Percentiles rank a stretch among this genome's conserved stretches.
phyloP scores from a whole-genome alignment of 2,888 invertebrate genomes.

The Chrysotoxum bicinctum region DNA sequence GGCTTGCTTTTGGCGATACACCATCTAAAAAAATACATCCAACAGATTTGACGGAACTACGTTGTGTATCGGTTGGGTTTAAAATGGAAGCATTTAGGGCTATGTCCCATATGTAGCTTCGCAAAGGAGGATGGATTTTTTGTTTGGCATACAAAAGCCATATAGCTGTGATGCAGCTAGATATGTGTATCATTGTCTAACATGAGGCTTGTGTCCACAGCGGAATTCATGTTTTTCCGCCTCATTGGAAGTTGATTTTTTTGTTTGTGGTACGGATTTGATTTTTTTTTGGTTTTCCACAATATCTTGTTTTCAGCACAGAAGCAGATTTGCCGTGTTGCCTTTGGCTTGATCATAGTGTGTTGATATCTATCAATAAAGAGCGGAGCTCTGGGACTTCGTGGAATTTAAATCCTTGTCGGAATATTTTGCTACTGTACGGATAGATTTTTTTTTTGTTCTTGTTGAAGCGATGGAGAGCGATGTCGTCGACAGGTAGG shows the following conservation, averaged over 20 bases:
- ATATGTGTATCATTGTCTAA: not conserved
- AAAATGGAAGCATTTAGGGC: not conserved
- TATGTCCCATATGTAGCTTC: not conserved
- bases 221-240: conserved; percentile 22
- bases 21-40: conserved; percentile 3
- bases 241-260: not conserved
- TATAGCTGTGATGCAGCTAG: not conserved
- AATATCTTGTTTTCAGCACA: not conserved
- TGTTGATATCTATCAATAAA: conserved; percentile 40
- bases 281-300: conserved; percentile 3
- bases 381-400: conserved; percentile 30
- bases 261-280: not conserved
- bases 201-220: not conserved
- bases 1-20: not conserved
- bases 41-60: not conserved
- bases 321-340: conserved; percentile 42
- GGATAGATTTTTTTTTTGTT: not conserved
- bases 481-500: not conserved
- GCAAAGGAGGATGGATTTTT: not conserved
- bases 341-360: conserved; percentile 28
- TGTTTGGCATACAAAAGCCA: conserved; percentile 17
- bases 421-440: not conserved
- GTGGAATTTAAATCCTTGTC: conserved; percentile 38
- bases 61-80: not conserved
- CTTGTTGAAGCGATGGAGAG: not conserved